Evolutionary conservation across 2,888 invertebrate species (phyloP).

Genomic region (Pristionchus arcanus): DNA sequence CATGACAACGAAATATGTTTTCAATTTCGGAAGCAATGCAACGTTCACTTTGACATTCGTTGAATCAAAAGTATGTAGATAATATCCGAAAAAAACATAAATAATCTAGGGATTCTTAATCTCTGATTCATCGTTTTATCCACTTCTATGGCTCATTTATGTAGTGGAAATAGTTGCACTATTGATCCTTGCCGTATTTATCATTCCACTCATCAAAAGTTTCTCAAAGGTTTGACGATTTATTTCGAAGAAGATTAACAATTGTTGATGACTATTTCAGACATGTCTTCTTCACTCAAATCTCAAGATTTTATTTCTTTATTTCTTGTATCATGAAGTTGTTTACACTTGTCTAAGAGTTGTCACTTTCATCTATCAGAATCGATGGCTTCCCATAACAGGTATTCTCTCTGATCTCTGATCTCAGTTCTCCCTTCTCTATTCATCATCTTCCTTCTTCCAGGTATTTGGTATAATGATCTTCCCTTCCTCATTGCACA

Average conservation of each 20-base stretch:
- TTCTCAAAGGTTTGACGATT: neutral
- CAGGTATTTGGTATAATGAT: neutral
- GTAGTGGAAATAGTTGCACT: neutral
- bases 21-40: neutral
- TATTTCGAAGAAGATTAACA: neutral
- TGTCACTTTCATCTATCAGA: neutral
- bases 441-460: neutral
- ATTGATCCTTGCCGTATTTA: neutral
- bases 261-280: neutral
- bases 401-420: too few relatives aligned
- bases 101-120: neutral
- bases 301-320: neutral
- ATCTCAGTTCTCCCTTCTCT: neutral
- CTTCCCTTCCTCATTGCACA: slow-evolving; percentile 38
- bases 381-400: neutral
- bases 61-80: neutral
- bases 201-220: neutral
- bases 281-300: neutral
- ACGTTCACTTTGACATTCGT: neutral
- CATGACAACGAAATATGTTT: neutral
- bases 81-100: neutral
- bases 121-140: neutral
- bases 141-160: neutral
- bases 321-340: neutral
- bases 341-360: neutral